Evolutionary conservation across 2,797 vertebrate genomes (phyloP).

Genomic region (Periparus ater): DNA sequence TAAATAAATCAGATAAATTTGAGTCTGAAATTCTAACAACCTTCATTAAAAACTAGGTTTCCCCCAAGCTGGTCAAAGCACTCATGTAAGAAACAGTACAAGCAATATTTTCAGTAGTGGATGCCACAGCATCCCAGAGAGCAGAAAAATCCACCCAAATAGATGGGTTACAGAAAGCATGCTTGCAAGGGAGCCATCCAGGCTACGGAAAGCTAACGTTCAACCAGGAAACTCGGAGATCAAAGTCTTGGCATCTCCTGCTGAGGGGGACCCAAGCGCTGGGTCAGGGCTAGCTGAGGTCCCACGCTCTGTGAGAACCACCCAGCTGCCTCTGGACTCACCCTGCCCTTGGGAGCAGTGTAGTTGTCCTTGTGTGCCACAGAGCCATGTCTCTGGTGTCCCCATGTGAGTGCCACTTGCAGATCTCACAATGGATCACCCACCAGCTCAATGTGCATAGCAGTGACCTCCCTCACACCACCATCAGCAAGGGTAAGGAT

Average conservation of each 20-base stretch:
- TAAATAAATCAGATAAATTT: neutral
- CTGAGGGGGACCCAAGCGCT: accelerated
- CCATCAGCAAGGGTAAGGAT: neutral
- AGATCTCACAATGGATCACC: neutral
- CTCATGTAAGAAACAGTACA: neutral
- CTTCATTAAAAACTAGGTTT: neutral
- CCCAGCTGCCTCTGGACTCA: neutral
- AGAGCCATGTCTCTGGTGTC: neutral
- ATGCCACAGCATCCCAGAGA: neutral
- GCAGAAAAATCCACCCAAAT: neutral
- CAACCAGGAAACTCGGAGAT: neutral
- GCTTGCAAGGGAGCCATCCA: neutral
- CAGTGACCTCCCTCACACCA: neutral
- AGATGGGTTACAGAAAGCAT: neutral
- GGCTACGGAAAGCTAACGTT: neutral
- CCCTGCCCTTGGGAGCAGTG: neutral
- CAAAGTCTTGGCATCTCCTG: neutral
- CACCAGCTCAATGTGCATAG: accelerated
- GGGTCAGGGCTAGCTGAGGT: neutral
- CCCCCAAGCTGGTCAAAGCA: neutral
- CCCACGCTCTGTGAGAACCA: accelerated
- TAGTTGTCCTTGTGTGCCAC: accelerated
- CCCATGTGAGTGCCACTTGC: neutral
- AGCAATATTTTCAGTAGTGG: neutral
- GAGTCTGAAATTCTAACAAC: neutral